Conservation (phyloP, 2,797 vertebrate genomes). For the Percopsis omiscomaycus region DNA sequence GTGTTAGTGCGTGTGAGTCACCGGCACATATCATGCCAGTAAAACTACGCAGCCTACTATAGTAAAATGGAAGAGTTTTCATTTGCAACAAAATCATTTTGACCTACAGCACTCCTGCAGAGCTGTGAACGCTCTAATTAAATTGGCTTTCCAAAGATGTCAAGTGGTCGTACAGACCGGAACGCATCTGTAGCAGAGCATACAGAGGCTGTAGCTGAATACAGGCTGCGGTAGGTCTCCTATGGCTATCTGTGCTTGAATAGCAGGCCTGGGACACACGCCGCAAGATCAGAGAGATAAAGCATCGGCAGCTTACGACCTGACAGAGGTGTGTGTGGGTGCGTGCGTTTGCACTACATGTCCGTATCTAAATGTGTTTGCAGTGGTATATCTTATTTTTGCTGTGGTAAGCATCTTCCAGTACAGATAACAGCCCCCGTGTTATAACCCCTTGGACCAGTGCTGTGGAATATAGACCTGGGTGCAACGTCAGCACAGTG, state of each 20-base stretch:
- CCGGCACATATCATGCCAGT: slow-evolving; percentile 46
- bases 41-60: slow-evolving; percentile 18
- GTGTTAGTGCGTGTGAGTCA: slow-evolving; percentile 32
- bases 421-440: slow-evolving; percentile 30
- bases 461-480: slow-evolving; percentile 43
- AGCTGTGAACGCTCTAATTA: slow-evolving; percentile 60
- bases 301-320: slow-evolving; percentile 23
- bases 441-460: slow-evolving; percentile 31
- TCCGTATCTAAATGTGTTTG: slow-evolving; percentile 17
- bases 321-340: slow-evolving; percentile 8
- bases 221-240: slow-evolving; percentile 16
- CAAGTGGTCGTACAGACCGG: slow-evolving; percentile 28
- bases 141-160: slow-evolving; percentile 50
- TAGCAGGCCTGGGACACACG: slow-evolving; percentile 27
- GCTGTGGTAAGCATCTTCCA: slow-evolving; percentile 42
- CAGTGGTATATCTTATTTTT: slow-evolving; percentile 31
- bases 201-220: slow-evolving; percentile 34
- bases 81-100: slow-evolving; percentile 47
- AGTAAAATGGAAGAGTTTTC: slow-evolving; percentile 51
- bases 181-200: slow-evolving; percentile 28
- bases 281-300: slow-evolving; percentile 36
- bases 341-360: background rate
- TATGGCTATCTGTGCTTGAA: slow-evolving; percentile 33
- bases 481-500: slow-evolving; percentile 60
- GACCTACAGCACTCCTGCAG: slow-evolving; percentile 64